Percentiles rank a stretch among this genome's conserved stretches.
phyloP scores from a whole-genome alignment of 2,113 vertebrate genomes.

The Agapornis roseicollis region DNA sequence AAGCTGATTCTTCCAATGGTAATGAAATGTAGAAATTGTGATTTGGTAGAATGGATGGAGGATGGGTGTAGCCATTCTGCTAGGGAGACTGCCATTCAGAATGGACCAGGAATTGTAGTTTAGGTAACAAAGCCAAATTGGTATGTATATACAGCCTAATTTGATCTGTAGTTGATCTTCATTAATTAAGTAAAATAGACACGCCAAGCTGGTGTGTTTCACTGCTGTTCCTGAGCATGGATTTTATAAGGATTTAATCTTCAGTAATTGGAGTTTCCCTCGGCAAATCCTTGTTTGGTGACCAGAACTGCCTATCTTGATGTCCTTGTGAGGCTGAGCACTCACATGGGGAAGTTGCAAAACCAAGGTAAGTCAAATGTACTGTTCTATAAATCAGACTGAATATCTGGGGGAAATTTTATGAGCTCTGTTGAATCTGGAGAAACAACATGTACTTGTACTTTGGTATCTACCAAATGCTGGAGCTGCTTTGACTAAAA shows the following conservation, averaged over 20 bases:
- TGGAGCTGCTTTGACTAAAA: neutral
- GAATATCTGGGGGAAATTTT: neutral
- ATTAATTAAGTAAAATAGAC: neutral
- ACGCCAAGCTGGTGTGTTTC: neutral
- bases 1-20: neutral
- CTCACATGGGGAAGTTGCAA: conserved; percentile 52
- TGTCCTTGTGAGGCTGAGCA: conserved; percentile 79
- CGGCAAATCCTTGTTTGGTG: conserved; percentile 87
- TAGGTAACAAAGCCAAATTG: neutral
- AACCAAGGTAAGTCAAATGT: conserved; percentile 52
- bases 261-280: conserved; percentile 57
- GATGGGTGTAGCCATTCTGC: neutral
- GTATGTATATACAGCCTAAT: neutral
- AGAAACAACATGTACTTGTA: neutral
- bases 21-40: neutral
- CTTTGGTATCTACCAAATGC: neutral
- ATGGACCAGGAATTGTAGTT: neutral
- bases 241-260: neutral
- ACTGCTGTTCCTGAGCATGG: neutral
- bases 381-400: neutral
- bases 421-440: neutral
- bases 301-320: conserved; percentile 90
- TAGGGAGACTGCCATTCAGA: neutral
- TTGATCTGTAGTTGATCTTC: neutral
- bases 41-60: neutral